Base-by-base conservation (phyloP, 2,113 vertebrate genomes). In the Spermophilus dauricus region DNA sequence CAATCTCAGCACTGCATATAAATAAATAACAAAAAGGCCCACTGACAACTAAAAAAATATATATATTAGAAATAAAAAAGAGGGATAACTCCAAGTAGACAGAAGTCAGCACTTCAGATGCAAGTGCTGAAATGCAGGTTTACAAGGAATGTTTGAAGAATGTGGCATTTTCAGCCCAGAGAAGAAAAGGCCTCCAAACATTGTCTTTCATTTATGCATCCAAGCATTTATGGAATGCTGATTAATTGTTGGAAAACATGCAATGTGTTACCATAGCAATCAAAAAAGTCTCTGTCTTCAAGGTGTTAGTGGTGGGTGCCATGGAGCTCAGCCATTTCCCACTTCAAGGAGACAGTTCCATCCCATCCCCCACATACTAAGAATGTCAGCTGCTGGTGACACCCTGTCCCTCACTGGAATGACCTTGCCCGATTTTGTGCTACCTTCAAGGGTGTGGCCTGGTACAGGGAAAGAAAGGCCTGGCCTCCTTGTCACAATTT, bases 341-440 rank as follows among this genome's bases (percentile, higher is more conserved):
- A 77, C 61, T 78, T 86, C n/a, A 9, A 22, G 24, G 20, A 34
- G 30, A 69, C 17, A 65, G 56, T 48, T 63, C 14, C n/a, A 13
- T 48, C 69, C 14, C 48, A 13, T 17, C 42, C 4, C 2, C 39
- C 80, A 89, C 39, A 4, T 87, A 9, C 42, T 45, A 20, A 48
- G 2, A 42, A 39, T 69, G 63, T 26, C 32, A 82, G 22, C 51
- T 4, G 7, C 39, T 22, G 17, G 70, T 75, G 28, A 4, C 7
- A 18, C n/a, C 17, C 45, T 32, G 30, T 30, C 16, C 14, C 39
- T 88, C 24, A 0, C 24, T 17, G 8, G n/a, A 10, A 63, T 5
- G 7, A 12, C n/a, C 42, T 56, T 13, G 6, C 22, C n/a, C 37
- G 9, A 45, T 32, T 39, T 20, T 1, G 0, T 53, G 30, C 69